Evolutionary conservation across 2,888 invertebrate species (phyloP).

Genomic region (Cantharis rustica): DNA sequence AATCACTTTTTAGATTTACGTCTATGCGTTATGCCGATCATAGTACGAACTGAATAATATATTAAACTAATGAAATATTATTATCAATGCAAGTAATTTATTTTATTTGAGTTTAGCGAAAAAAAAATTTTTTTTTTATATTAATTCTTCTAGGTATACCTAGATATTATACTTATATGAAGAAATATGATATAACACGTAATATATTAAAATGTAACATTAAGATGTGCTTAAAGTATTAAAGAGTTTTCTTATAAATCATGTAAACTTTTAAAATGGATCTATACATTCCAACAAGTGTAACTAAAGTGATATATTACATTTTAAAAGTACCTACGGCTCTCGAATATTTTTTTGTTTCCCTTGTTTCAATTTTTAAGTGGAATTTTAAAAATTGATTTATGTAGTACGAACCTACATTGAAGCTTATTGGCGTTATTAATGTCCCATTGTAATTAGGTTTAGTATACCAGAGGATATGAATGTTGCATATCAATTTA

Average conservation of each 20-base stretch:
- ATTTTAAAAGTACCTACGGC: not conserved
- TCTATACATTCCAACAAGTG: not conserved
- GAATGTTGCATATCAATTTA: conserved; percentile 47
- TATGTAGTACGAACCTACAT: conserved; percentile 32
- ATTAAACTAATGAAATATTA: too few relatives aligned
- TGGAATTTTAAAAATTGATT: conserved; percentile 28
- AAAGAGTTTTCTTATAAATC: not conserved
- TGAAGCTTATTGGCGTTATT: conserved; percentile 42
- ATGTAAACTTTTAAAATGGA: not conserved
- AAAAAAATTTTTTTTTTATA: too few relatives aligned
- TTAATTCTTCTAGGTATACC: too few relatives aligned
- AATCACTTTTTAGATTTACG: not conserved
- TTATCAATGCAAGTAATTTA: not conserved
- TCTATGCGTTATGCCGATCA: too few relatives aligned
- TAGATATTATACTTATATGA: not conserved
- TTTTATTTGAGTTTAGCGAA: not conserved
- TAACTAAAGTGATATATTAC: not conserved
- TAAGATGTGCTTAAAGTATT: not conserved
- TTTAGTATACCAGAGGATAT: conserved; percentile 43
- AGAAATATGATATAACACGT: not conserved
- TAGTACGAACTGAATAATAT: too few relatives aligned
- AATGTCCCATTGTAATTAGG: conserved; percentile 44
- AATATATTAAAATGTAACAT: not conserved
- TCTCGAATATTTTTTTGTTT: not conserved
- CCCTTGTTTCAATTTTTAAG: not conserved